Conservation (phyloP, 2,797 vertebrate species). For the Danio choprae region DNA sequence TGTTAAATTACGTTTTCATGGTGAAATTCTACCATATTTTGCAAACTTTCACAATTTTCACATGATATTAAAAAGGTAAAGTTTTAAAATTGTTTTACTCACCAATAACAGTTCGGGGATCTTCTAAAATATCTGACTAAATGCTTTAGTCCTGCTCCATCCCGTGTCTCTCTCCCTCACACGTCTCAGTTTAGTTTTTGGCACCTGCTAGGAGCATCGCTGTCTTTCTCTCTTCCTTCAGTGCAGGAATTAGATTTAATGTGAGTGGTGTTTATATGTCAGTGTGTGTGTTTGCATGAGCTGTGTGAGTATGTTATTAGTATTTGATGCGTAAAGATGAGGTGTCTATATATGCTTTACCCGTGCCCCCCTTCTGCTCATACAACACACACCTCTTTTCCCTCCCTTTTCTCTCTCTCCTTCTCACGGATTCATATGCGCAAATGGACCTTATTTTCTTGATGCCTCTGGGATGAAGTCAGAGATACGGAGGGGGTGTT, state of each 20-base stretch:
- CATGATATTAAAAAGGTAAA: not conserved
- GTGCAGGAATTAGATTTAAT: slow-evolving; percentile 67
- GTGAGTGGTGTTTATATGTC: slow-evolving; percentile 62
- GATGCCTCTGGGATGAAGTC: slow-evolving; percentile 72
- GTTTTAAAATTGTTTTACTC: slow-evolving; percentile 40
- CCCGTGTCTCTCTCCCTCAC: slow-evolving; percentile 56
- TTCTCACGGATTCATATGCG: slow-evolving; percentile 7
- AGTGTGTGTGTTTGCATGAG: slow-evolving; percentile 66
- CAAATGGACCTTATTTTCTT: slow-evolving; percentile 41
- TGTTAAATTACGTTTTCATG: not conserved
- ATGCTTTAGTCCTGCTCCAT: slow-evolving; percentile 75
- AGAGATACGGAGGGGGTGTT: slow-evolving; percentile 62
- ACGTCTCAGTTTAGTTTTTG: slow-evolving; percentile 75
- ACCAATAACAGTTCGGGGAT: slow-evolving; percentile 43
- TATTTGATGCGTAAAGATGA: slow-evolving; percentile 35
- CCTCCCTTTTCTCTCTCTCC: slow-evolving; percentile 7
- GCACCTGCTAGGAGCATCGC: slow-evolving; percentile 81
- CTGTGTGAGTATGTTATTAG: slow-evolving; percentile 62
- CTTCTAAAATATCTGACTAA: slow-evolving; percentile 55
- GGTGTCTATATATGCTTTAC: slow-evolving; percentile 49
- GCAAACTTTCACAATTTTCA: not conserved
- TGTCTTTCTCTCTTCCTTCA: slow-evolving; percentile 68
- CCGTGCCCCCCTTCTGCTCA: slow-evolving; percentile 26
- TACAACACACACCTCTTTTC: slow-evolving; percentile 22
- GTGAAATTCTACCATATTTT: not conserved